Percentiles rank a stretch among this genome's conserved stretches.
Evolutionary conservation across 1,140 invertebrate genomes (phyloP).

Genomic region (Bathynomus jamesi): DNA sequence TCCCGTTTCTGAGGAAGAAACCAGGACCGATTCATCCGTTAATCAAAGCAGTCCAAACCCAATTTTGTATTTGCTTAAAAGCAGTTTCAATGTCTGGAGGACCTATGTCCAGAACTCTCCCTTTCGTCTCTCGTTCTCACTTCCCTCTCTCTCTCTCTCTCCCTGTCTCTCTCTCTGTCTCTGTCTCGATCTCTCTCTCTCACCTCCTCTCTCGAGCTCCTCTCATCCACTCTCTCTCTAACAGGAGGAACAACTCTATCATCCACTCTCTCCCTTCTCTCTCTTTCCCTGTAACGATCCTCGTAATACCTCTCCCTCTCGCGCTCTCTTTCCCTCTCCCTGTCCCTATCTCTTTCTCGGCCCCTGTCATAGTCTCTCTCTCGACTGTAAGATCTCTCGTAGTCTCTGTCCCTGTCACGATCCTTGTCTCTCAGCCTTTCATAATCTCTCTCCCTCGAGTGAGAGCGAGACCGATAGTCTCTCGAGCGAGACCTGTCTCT

Average conservation of each 20-base stretch:
- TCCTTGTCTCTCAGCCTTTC: slow-evolving; percentile 57
- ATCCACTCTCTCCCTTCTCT: slow-evolving; percentile 36
- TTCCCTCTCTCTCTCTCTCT: slow-evolving; percentile 39
- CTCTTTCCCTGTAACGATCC: slow-evolving; percentile 44
- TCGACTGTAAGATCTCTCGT: slow-evolving; percentile 45
- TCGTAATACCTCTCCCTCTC: slow-evolving; percentile 43
- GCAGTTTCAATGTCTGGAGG: slow-evolving; percentile 41
- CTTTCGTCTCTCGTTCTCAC: slow-evolving; percentile 41
- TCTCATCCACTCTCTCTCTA: slow-evolving; percentile 24
- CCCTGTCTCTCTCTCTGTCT: slow-evolving; percentile 27
- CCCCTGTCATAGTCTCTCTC: slow-evolving; percentile 45
- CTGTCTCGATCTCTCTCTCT: slow-evolving; percentile 27
- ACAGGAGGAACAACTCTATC: slow-evolving; percentile 15
- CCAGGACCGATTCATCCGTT: no score
- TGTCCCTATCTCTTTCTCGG: slow-evolving; percentile 40
- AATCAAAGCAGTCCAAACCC: no score
- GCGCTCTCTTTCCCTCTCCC: slow-evolving; percentile 16
- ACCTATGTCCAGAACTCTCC: slow-evolving; percentile 40
- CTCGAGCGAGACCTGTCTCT: slow-evolving; percentile 44
- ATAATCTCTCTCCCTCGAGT: slow-evolving; percentile 63
- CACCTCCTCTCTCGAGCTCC: slow-evolving; percentile 19
- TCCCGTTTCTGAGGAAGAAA: no score
- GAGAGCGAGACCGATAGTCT: slow-evolving; percentile 52
- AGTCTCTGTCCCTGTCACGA: slow-evolving; percentile 58
- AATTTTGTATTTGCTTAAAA: no score